These are phyloP conservation scores for Druceiella hillmani DNA, from an alignment of 2,888 invertebrate species.

Conservation along the genomic window DNA sequence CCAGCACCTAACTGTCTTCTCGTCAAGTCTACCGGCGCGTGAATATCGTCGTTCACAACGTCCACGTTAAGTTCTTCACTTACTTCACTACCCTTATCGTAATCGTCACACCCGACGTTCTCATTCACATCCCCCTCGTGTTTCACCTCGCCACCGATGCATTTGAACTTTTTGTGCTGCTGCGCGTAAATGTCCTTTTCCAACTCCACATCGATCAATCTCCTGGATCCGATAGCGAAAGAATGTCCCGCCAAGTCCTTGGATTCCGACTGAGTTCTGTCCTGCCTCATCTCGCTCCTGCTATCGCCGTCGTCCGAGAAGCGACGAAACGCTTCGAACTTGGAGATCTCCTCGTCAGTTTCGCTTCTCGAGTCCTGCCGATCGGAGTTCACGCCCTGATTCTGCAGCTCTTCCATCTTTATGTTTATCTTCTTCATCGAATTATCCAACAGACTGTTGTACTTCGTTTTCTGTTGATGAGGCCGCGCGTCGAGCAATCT, in stretches of 20 bases:
- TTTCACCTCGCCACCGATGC: too few species aligned
- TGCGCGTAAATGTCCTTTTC: slow-evolving; percentile 25
- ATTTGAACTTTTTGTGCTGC: slow-evolving; percentile 26
- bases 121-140: slow-evolving; percentile 14
- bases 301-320: too few species aligned
- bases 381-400: slow-evolving; percentile 10
- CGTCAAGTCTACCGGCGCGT: slow-evolving; percentile 41
- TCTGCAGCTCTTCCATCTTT: slow-evolving; percentile 2
- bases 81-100: slow-evolving; percentile 29
- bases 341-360: slow-evolving; percentile 14
- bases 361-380: slow-evolving; percentile 15
- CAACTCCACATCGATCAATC: slow-evolving; percentile 12
- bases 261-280: too few species aligned
- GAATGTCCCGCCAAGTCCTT: slow-evolving; percentile 12
- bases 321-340: slow-evolving; percentile 16
- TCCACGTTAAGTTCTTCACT: slow-evolving; percentile 34
- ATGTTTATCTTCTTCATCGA: slow-evolving; percentile 11
- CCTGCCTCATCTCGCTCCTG: too few species aligned
- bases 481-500: slow-evolving; percentile 31
- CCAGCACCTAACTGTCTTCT: slow-evolving; percentile 26
- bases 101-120: slow-evolving; percentile 24
- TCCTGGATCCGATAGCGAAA: slow-evolving; percentile 14
- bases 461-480: slow-evolving; percentile 12
- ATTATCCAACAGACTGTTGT: slow-evolving; percentile 11
- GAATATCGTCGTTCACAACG: slow-evolving; percentile 36